Conservation (phyloP, 2,888 invertebrate species). For the Congeria kusceri region DNA sequence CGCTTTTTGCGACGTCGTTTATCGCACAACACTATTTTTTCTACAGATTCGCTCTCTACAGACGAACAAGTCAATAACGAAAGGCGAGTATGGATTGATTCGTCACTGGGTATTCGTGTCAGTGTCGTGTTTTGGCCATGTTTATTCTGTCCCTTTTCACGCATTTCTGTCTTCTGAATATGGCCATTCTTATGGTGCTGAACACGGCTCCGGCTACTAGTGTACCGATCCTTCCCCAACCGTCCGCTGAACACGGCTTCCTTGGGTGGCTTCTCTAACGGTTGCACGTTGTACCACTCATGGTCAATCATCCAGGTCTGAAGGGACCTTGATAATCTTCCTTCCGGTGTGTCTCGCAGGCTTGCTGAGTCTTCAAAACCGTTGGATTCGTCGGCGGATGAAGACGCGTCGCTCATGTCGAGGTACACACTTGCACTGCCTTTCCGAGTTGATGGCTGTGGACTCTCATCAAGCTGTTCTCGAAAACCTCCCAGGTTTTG, state of each 20-base stretch:
- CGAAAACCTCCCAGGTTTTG: constrained; percentile 14
- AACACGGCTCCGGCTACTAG: background rate
- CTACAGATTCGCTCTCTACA: constrained; percentile 26
- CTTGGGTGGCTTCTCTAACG: constrained; percentile 59
- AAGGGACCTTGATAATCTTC: constrained; percentile 68
- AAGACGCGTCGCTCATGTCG: constrained; percentile 38
- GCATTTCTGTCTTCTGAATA: background rate
- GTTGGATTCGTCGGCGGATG: constrained; percentile 26
- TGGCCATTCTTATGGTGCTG: background rate
- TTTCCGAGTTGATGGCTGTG: constrained; percentile 33
- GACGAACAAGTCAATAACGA: constrained; percentile 72
- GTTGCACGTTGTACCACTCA: constrained; percentile 61
- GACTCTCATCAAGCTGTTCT: constrained; percentile 46
- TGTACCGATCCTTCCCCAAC: constrained; percentile 61
- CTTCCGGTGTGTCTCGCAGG: constrained; percentile 65
- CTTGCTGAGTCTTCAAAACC: constrained; percentile 34
- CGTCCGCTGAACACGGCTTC: constrained; percentile 75
- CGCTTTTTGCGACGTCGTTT: constrained; percentile 36
- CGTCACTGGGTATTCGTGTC: constrained; percentile 67
- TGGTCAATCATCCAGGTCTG: constrained; percentile 76
- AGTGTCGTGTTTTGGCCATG: constrained; percentile 17
- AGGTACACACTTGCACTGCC: constrained; percentile 47
- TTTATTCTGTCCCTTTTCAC: background rate
- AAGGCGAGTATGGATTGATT: constrained; percentile 72
- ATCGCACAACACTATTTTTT: constrained; percentile 18